phyloP scores from a whole-genome alignment of 2,888 invertebrate genomes.

The Fabriciana adippe region DNA sequence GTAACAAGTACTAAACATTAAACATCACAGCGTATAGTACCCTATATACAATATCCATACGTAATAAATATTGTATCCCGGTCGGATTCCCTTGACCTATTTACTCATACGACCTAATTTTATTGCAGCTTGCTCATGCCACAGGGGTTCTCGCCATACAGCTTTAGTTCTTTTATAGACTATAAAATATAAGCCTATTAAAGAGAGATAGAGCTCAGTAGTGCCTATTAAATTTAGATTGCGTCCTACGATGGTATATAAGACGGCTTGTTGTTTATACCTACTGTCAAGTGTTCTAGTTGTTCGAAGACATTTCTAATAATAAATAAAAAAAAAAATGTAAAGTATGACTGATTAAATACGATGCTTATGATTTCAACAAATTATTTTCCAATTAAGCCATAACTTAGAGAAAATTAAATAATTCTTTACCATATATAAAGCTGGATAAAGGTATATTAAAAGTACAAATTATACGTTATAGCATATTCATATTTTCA shows the following conservation, averaged over 20 bases:
- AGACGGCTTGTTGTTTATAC: neutral
- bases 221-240: conserved; percentile 17
- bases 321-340: too few species aligned
- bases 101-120: conserved; percentile 29
- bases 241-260: neutral
- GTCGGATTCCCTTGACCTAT: conserved; percentile 34
- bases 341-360: too few species aligned
- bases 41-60: neutral
- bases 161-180: conserved; percentile 19
- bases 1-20: neutral
- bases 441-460: too few species aligned
- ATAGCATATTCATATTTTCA: too few species aligned
- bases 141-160: conserved; percentile 12
- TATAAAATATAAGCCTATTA: conserved; percentile 31
- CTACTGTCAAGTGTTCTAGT: too few species aligned
- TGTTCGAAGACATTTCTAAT: too few species aligned
- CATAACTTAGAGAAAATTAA: too few species aligned
- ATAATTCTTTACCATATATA: too few species aligned
- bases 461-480: too few species aligned
- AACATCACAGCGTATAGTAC: neutral
- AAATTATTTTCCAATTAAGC: too few species aligned
- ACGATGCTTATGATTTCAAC: too few species aligned
- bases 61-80: conserved; percentile 14
- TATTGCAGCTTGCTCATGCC: conserved; percentile 21
- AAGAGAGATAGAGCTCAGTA: conserved; percentile 21